phyloP scores from a whole-genome alignment of 1,140 invertebrate species.

The Lethrus apterus region DNA sequence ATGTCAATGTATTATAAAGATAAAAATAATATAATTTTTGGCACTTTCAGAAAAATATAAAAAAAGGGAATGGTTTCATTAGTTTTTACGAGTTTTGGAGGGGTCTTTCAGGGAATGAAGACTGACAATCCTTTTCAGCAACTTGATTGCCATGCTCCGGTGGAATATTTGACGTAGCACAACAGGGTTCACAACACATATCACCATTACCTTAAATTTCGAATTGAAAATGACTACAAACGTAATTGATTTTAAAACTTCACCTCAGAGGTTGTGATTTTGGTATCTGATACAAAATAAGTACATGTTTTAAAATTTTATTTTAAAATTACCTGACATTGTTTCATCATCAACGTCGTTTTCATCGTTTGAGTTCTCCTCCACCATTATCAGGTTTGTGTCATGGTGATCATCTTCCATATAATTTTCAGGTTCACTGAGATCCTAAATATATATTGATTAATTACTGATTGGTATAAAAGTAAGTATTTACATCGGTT shows the following conservation, averaged over 20 bases:
- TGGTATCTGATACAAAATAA: not conserved
- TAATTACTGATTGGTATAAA: slow-evolving; percentile 12
- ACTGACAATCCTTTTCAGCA: slow-evolving; percentile 14
- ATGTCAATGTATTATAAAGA: too few relatives aligned
- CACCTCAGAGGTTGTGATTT: too few relatives aligned
- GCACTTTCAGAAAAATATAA: too few relatives aligned
- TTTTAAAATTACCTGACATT: slow-evolving; percentile 59
- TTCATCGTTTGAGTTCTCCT: slow-evolving; percentile 39
- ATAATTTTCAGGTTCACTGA: slow-evolving; percentile 61
- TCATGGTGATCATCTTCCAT: slow-evolving; percentile 48
- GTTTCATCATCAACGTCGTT: slow-evolving; percentile 56
- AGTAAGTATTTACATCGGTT: slow-evolving; percentile 19
- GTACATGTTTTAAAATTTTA: slow-evolving; percentile 2
- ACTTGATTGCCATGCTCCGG: slow-evolving; percentile 14
- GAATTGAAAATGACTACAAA: not conserved
- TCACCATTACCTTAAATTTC: slow-evolving; percentile 11
- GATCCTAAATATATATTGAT: slow-evolving; percentile 46
- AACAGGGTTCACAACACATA: slow-evolving; percentile 7
- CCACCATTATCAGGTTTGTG: slow-evolving; percentile 40
- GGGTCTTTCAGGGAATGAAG: slow-evolving; percentile 11
- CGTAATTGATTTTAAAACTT: too few relatives aligned
- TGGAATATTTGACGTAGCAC: not conserved
- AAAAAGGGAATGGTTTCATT: too few relatives aligned
- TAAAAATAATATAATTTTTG: too few relatives aligned
- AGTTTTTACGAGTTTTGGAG: slow-evolving; percentile 10